A percentile compares a stretch with the other conserved stretches of the same genome.
phyloP scores from a whole-genome alignment of 2,113 vertebrate genomes.

The Alouatta palliata region DNA sequence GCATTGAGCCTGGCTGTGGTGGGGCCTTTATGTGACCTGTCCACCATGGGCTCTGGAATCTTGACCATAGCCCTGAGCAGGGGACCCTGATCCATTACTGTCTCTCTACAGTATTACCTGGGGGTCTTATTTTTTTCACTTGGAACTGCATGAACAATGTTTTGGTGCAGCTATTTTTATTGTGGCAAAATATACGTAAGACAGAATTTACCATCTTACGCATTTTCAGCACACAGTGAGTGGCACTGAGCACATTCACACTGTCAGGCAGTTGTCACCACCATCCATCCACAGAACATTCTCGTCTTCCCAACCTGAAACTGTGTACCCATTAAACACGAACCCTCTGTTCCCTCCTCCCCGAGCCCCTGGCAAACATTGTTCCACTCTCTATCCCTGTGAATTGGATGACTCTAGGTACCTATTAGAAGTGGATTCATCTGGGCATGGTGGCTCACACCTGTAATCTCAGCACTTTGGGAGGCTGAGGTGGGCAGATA shows the following conservation, averaged over 20 bases:
- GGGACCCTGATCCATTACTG: not conserved
- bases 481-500: no score
- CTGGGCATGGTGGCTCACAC: no score
- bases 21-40: not conserved
- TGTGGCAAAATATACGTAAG: not conserved
- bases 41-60: not conserved
- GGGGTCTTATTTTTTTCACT: no score
- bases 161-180: not conserved
- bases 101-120: not conserved
- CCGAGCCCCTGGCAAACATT: not conserved
- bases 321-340: not conserved
- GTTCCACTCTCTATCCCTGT: not conserved
- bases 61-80: not conserved
- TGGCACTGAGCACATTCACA: not conserved
- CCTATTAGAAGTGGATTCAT: not conserved
- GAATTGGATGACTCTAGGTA: not conserved
- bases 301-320: not conserved
- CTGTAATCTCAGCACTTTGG: no score
- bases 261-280: not conserved
- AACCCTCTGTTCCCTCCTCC: no score
- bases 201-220: not conserved
- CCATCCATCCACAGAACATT: not conserved
- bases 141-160: not conserved
- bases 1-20: not conserved
- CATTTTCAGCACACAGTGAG: not conserved